Base-by-base conservation (phyloP, 2,113 vertebrate genomes). In the Redunca redunca region DNA sequence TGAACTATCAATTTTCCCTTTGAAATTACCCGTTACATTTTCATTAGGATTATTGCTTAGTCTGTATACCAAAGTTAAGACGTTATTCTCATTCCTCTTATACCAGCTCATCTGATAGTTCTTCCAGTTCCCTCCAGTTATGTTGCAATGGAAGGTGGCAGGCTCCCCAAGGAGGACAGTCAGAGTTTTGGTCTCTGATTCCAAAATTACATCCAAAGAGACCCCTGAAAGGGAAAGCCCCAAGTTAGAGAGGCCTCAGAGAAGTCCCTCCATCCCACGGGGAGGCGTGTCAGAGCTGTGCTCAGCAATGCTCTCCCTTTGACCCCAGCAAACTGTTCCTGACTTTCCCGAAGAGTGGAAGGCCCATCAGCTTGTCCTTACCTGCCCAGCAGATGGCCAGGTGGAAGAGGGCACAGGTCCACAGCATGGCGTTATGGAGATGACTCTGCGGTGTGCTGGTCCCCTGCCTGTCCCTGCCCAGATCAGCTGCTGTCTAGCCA, bases 61-160 rank as follows among this genome's bases (percentile, higher is more conserved):
- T 78, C 43, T 97, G 53, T 91, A 97, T 9, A 97, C 40, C 62
- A 95, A 94, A 91, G 30, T 36, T 40, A 98, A 82, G 21, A 89
- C 53, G 0, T 97, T 95, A 36, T 95, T 43, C 96, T 95, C 89
- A 91, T 62, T 97, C 57, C 97, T 97, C 86, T 97, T 97, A 52
- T 95, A 98, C 95, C 95, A 98, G 89, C 85, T 97, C 94, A 96
- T 91, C 23, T 78, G 86, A 36, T 96, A 80, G 43, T 60, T 94
- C 21, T 94, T 95, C 64, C 94, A 25, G 57, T 97, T 36, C 1
- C 88, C 94, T 94, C 94, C 93, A 15, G 40, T 93, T 74, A 97
- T 0, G 0, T 4, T 97, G 58, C 97, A 98, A n/a, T 1, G 9
- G 52, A 97, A 90, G 7, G 80, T 94, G 78, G 58, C 87, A 90